A percentile compares a stretch with the other conserved stretches of the same genome.
Conservation (phyloP, 2,113 vertebrate species). For the Eretmochelys imbricata region DNA sequence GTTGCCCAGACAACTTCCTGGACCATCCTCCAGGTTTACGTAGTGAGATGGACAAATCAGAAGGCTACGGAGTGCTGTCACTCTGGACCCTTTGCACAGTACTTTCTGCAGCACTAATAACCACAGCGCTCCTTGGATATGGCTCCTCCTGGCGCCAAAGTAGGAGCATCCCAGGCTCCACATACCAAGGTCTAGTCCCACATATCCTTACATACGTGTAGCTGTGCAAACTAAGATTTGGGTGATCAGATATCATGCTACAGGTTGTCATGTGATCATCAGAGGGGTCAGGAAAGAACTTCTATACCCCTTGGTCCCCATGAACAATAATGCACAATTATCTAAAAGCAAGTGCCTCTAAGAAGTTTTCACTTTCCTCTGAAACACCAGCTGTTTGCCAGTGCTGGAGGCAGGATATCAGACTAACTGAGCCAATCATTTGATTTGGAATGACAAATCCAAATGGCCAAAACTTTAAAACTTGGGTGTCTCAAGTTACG, state of each 20-base stretch:
- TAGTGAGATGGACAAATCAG: background rate
- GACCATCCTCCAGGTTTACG: background rate
- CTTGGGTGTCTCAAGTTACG: rapidly evolving
- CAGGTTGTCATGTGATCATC: rapidly evolving
- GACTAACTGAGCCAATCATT: background rate
- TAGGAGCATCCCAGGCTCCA: background rate
- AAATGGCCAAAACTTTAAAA: background rate
- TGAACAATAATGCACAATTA: background rate
- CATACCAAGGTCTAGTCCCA: background rate
- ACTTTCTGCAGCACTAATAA: background rate
- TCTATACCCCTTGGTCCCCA: background rate
- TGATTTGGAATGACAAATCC: rapidly evolving
- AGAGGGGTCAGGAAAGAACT: background rate
- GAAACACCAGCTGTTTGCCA: background rate
- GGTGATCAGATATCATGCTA: background rate
- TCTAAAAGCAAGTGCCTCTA: background rate
- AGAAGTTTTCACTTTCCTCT: background rate
- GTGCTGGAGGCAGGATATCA: background rate
- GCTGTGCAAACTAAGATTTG: background rate
- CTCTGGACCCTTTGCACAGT: background rate
- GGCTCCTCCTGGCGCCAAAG: background rate
- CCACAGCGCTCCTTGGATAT: background rate
- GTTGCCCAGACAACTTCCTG: background rate
- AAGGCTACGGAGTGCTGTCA: background rate
- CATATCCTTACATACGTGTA: background rate